Evolutionary conservation across 2,888 invertebrate genomes (phyloP).

Genomic region (Eupsilia transversa): DNA sequence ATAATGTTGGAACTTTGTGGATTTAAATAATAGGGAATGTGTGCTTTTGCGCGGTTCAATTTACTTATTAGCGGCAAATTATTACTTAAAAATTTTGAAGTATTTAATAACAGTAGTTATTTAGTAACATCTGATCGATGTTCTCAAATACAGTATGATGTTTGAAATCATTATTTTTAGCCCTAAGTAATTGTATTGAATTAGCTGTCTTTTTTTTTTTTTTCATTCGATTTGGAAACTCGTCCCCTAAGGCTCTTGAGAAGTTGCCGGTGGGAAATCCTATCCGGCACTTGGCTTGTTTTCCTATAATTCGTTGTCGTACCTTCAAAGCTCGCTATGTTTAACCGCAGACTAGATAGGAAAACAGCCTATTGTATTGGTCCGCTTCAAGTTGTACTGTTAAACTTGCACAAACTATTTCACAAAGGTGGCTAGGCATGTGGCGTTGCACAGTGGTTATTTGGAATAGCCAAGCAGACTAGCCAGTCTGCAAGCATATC

Average conservation of each 20-base stretch:
- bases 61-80: no score
- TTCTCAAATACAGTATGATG: not conserved
- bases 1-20: not conserved
- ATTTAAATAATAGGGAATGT: not conserved
- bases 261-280: not conserved
- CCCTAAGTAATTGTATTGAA: not conserved
- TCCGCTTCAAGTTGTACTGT: not conserved
- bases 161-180: not conserved
- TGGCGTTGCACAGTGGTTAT: no score
- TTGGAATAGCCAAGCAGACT: not conserved
- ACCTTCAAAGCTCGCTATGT: not conserved
- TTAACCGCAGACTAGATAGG: not conserved
- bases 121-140: not conserved
- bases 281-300: not conserved
- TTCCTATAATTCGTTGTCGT: not conserved
- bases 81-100: not conserved
- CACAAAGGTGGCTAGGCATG: not conserved
- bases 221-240: not conserved
- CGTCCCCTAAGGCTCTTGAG: not conserved
- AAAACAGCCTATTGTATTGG: not conserved
- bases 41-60: no score
- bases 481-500: not conserved
- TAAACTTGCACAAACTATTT: slow-evolving; percentile 2
- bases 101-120: no score
- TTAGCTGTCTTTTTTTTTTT: not conserved